Base-by-base conservation (phyloP, 1,140 invertebrate species). In the Heliconius himera region DNA sequence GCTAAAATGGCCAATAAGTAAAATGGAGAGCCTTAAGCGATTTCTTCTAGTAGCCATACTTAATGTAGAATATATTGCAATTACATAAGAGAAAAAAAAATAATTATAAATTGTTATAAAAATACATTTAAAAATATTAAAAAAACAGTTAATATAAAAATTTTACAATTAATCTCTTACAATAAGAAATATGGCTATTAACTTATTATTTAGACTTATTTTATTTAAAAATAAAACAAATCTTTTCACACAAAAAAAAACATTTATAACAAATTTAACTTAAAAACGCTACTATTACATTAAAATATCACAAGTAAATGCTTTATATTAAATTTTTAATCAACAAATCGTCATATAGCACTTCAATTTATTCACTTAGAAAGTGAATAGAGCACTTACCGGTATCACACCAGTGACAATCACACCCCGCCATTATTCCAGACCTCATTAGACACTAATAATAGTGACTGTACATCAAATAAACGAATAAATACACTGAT, bases 361-460 rank as follows among this genome's bases (percentile, higher is more conserved):
- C 70, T 71, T 71, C 70, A 72, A 72, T 72, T 72, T 72, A 72
- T 72, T 72, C 36, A 72, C 70, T 41, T 72, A 72, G 70, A 72
- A 72, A 72, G 70, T 11, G 38, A 76, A 76, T 76, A 76, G 26
- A 76, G 75, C 75, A 76, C 75, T 76, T 76, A 76, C 75, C 66
- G 66, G 74, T 76, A 76, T 76, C 75, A 36, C 41, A 70, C 75
- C 46, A 41, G 60, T 71, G 75, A 76, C 75, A 76, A 76, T 75
- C 49, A 75, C 36, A 75, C 74, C 74, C 74, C 11, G 74, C 75
- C 75, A 76, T 76, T 76, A 76, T 76, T 76, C 29, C 41, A 76
- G 60, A 11, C 60, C 26, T 76, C 66, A 76, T 76, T 76, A 76
- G 60, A 76, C 20, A 22, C 66, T 76, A 76, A 76, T 76, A 26